Evolutionary conservation across 2,888 invertebrate genomes (phyloP), one percentile per base, ranked within the genome.

Genomic region (Orthosia gracilis): DNA sequence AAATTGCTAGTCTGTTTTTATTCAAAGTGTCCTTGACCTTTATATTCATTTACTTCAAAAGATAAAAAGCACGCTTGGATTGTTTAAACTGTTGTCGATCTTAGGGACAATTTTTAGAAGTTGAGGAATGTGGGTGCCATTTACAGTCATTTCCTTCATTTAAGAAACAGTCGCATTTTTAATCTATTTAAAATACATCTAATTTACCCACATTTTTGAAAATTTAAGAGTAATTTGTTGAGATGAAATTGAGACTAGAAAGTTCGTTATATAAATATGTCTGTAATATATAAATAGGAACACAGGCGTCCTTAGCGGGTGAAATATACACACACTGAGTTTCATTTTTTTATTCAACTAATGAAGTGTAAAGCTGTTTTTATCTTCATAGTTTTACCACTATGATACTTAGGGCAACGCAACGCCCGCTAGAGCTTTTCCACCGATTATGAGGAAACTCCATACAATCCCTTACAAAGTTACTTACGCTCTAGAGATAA

Each of bases 381-480:
- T 40, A 11, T 18, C 21, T 65, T 65, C 7, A 21, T 11, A 62
- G n/a, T 7, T 45, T 12, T 45, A n/a, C n/a, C 4, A 23, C 3
- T 49, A 17, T 12, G 15, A 4, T 18, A 31, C 21, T 45, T 18
- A 4, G 26, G 4, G n/a, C 13, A 45, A 21, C 13, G 18, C 23
- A 59, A 59, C 31, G 26, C 23, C 15, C n/a, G 7, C 23, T 13
- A 13, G 12, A 61, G 21, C n/a, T 59, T 40, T 77, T 61, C 55
- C 55, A 23, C 1, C 11, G 26, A 23, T n/a, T 45, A 49, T 77
- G 57, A 47, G 18, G 31, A n/a, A 65, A 76, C 52, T 21, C 9
- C 50, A 31, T 40, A 40, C n/a, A 61, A 40, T 61, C 73, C 58
- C 64, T 18, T 26, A 78, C 79, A 83, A 67, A 79, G 83, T 78